These are phyloP conservation scores for Berghia stephanieae DNA, from an alignment of 1,140 invertebrate species.

Conservation along the genomic window DNA sequence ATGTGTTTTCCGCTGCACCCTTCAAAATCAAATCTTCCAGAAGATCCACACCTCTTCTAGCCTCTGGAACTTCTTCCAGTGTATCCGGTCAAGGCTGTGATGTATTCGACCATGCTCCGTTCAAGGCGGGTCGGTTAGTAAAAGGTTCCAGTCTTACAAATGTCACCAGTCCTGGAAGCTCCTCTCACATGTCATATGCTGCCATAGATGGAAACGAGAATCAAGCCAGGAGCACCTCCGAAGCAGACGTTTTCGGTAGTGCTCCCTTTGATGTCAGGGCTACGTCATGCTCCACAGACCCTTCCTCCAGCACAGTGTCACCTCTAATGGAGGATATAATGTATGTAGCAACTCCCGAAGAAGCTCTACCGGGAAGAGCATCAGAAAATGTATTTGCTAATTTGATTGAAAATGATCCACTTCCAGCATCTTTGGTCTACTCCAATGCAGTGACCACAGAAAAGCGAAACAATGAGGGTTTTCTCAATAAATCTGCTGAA, in stretches of 20 bases:
- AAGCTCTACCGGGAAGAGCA: conserved; percentile 36
- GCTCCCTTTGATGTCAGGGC: conserved; percentile 74
- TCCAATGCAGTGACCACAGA: conserved; percentile 9
- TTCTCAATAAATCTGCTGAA: neutral
- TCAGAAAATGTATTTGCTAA: neutral
- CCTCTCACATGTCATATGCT: conserved; percentile 10
- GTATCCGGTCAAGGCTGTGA: conserved; percentile 26
- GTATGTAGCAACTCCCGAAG: conserved; percentile 36
- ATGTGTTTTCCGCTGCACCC: conserved; percentile 65
- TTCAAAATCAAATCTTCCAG: conserved; percentile 55
- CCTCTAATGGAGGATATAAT: conserved; percentile 38
- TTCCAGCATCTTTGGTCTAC: neutral
- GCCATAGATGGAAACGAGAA: conserved; percentile 5
- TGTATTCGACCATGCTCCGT: conserved; percentile 54
- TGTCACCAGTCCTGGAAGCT: conserved; percentile 26
- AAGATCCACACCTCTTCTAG: conserved; percentile 48
- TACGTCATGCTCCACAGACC: conserved; percentile 53
- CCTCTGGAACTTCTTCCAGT: conserved; percentile 32
- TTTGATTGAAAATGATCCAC: neutral
- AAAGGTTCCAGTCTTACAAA: conserved; percentile 33
- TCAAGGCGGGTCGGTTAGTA: conserved; percentile 35
- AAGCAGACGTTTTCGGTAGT: conserved; percentile 76
- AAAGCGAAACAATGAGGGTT: conserved; percentile 5
- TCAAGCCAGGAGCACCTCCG: conserved; percentile 21
- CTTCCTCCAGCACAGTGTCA: conserved; percentile 47